These are phyloP conservation scores for Ctenicera cuprea DNA, from an alignment of 2,888 invertebrate species.

Conservation along the genomic window DNA sequence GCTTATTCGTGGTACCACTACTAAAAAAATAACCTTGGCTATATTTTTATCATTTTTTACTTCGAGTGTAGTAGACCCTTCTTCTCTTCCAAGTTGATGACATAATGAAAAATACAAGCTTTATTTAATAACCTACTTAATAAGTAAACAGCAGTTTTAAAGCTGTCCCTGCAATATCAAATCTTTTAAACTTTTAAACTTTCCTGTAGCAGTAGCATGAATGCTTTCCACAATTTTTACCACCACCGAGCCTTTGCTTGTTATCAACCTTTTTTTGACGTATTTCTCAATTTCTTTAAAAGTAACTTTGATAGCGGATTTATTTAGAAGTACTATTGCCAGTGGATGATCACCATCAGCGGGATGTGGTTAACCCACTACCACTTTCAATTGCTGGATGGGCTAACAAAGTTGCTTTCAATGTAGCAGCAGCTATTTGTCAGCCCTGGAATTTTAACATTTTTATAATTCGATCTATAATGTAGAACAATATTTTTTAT, in stretches of 20 bases:
- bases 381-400: slow-evolving; percentile 58
- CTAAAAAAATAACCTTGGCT: too few relatives aligned
- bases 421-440: slow-evolving; percentile 55
- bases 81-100: too few relatives aligned
- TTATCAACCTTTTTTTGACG: slow-evolving; percentile 38
- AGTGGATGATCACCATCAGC: slow-evolving; percentile 60
- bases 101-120: too few relatives aligned
- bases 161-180: background rate
- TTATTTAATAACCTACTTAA: too few relatives aligned
- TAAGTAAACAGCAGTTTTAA: background rate
- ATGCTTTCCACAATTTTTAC: slow-evolving; percentile 45
- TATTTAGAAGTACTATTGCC: slow-evolving; percentile 44
- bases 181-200: slow-evolving; percentile 20
- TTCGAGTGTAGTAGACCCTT: too few relatives aligned
- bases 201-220: slow-evolving; percentile 44
- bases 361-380: slow-evolving; percentile 59
- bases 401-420: slow-evolving; percentile 55
- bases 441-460: slow-evolving; percentile 65
- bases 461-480: slow-evolving; percentile 74
- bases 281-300: slow-evolving; percentile 55
- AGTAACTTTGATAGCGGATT: slow-evolving; percentile 56
- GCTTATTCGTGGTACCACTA: too few relatives aligned
- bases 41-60: too few relatives aligned
- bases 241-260: slow-evolving; percentile 40
- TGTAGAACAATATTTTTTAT: slow-evolving; percentile 73